Percentiles rank a stretch among this genome's conserved stretches.
Evolutionary conservation across 2,113 vertebrate genomes (phyloP).

Genomic region (Chauna torquata): DNA sequence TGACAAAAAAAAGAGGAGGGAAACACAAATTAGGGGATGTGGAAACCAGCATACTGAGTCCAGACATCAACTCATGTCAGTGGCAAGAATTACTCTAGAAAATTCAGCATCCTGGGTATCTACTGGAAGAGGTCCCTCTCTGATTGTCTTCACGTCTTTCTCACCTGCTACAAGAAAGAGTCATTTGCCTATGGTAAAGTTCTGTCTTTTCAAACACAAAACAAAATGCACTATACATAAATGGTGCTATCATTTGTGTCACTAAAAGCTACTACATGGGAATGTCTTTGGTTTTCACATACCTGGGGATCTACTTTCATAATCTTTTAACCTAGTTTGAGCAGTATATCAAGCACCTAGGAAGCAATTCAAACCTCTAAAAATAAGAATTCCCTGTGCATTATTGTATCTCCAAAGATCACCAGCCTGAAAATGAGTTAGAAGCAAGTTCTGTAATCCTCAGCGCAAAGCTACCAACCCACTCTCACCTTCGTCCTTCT

Average conservation of each 20-base stretch:
- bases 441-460: neutral
- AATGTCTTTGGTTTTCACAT: neutral
- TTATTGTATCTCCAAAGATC: neutral
- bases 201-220: neutral
- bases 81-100: neutral
- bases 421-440: neutral
- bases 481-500: neutral
- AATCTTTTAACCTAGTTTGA: neutral
- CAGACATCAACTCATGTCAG: neutral
- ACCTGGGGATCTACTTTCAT: neutral
- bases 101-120: neutral
- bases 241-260: fast-evolving
- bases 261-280: neutral
- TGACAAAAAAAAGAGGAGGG: neutral
- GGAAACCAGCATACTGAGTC: neutral
- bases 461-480: neutral
- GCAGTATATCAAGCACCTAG: neutral
- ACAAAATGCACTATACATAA: neutral
- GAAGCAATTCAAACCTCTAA: neutral
- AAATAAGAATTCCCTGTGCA: fast-evolving
- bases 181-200: neutral
- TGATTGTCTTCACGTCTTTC: neutral
- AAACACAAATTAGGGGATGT: neutral
- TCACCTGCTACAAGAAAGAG: neutral
- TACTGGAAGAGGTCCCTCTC: neutral